phyloP scores from a whole-genome alignment of 2,888 invertebrate species.

The Lepeophtheirus nordmannii region DNA sequence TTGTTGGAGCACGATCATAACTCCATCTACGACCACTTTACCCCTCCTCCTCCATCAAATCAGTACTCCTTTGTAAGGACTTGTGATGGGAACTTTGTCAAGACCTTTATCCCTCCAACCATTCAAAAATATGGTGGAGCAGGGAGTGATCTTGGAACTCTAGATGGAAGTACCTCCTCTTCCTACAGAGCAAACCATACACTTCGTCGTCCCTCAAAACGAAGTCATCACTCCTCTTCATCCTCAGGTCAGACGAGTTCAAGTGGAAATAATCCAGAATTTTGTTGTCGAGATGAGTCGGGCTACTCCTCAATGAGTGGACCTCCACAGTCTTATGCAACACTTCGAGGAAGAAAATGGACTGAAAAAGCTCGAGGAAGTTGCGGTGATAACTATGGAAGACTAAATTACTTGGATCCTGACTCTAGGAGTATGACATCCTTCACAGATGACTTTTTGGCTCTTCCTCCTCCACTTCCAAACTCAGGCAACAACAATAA shows the following conservation, averaged over 20 bases:
- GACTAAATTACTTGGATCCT: slow-evolving; percentile 8
- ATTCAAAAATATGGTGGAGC: not conserved
- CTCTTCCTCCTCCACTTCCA: not conserved
- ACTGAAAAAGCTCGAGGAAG: slow-evolving; percentile 11
- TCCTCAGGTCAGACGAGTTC: not conserved
- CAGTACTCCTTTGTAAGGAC: slow-evolving; percentile 20
- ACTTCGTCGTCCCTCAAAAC: slow-evolving; percentile 14
- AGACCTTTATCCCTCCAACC: slow-evolving; percentile 6
- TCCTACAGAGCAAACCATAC: slow-evolving; percentile 18
- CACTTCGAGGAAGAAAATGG: slow-evolving; percentile 23
- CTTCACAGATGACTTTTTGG: slow-evolving; percentile 15
- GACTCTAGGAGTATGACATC: slow-evolving; percentile 18
- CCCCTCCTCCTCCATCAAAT: not conserved
- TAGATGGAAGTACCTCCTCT: not conserved
- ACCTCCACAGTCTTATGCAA: slow-evolving; percentile 22
- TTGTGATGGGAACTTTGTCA: slow-evolving; percentile 24
- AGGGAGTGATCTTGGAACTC: not conserved
- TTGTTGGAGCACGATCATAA: slow-evolving; percentile 19
- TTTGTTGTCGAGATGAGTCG: slow-evolving; percentile 2
- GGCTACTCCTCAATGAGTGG: slow-evolving; percentile 7
- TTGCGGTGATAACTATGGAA: slow-evolving; percentile 23
- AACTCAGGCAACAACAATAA: not conserved
- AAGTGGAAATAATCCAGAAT: not conserved
- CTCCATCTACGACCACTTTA: slow-evolving; percentile 11
- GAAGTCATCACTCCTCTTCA: not conserved